Evolutionary conservation across 2,113 vertebrate genomes (phyloP), one percentile per base, ranked within the genome.

Genomic region (Caloenas nicobarica): DNA sequence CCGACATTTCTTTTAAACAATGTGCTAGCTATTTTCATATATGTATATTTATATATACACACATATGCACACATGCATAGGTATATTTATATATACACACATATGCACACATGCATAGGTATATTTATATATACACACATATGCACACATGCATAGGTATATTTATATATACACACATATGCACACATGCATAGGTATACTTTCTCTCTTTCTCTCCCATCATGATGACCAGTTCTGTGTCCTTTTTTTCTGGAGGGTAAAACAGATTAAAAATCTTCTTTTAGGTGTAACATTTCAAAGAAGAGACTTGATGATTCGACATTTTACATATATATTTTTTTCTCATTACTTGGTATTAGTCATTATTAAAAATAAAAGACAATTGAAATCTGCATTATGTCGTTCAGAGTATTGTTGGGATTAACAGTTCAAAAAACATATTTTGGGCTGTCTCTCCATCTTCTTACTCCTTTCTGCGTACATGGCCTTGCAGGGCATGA

Each of bases 171-270:
- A 13, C 4, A 31, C 7, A 10, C 5, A 25, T 4, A 5, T 26
- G 8, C 9, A 10, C 8, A 11, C 1, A 3, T 16, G 10, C 1
- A 1, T 7, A 22, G 13, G 38, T 54, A 40, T 0, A 2, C 5
- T 44, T 26, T 34, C 15, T 36, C 18, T 42, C 16, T 66, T 21
- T 73, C 24, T 85, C 5, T 79, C 6, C 16, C 38, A 56, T 33
- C 9, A 18, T 11, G 53, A 51, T 18, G 12, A 23, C 3, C 2
- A 61, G 5, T 42, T 8, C 7, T 38, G 3, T 33, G 7, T 78
- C 15, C 16, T 33, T 22, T 61, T 74, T 51, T 53, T 3, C 10
- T 61, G 44, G 13, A 23, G 13, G 48, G 48, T 33, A 56, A 61
- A 90, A 60, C 4, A 65, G 16, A 6, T 83, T 82, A 85, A 89